phyloP scores from a whole-genome alignment of 2,797 vertebrate genomes.

The Leuciscus waleckii region DNA sequence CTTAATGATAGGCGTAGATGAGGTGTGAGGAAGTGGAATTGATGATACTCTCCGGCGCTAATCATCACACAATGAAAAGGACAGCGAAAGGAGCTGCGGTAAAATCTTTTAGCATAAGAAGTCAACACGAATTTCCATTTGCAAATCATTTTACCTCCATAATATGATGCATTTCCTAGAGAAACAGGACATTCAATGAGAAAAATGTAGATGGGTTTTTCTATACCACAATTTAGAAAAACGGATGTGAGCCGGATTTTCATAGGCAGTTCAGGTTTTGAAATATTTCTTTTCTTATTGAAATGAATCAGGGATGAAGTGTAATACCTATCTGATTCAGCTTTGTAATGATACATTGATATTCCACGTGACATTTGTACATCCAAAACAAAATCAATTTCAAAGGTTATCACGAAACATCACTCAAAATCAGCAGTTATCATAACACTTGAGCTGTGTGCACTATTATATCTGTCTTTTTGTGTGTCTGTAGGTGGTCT shows the following conservation, averaged over 20 bases:
- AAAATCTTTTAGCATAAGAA: conserved; percentile 14
- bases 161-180: conserved; percentile 8
- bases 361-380: conserved; percentile 7
- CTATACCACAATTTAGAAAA: not conserved
- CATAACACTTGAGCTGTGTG: conserved; percentile 29
- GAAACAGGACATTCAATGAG: not conserved
- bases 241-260: not conserved
- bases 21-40: conserved; percentile 48
- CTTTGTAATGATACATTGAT: conserved; percentile 21
- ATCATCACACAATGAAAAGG: conserved; percentile 48
- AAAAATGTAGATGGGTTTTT: not conserved
- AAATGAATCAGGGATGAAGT: not conserved
- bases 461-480: conserved; percentile 56
- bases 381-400: conserved; percentile 41
- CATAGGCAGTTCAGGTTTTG: not conserved
- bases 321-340: conserved; percentile 20
- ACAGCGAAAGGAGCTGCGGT: conserved; percentile 23
- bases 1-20: conserved; percentile 49
- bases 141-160: not conserved
- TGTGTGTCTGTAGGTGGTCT: conserved; percentile 85
- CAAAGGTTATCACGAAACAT: conserved; percentile 21
- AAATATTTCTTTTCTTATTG: not conserved
- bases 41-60: conserved; percentile 41
- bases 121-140: not conserved
- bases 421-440: conserved; percentile 11